Base-by-base conservation (phyloP, 2,113 vertebrate species). In the Pleuronectes platessa region DNA sequence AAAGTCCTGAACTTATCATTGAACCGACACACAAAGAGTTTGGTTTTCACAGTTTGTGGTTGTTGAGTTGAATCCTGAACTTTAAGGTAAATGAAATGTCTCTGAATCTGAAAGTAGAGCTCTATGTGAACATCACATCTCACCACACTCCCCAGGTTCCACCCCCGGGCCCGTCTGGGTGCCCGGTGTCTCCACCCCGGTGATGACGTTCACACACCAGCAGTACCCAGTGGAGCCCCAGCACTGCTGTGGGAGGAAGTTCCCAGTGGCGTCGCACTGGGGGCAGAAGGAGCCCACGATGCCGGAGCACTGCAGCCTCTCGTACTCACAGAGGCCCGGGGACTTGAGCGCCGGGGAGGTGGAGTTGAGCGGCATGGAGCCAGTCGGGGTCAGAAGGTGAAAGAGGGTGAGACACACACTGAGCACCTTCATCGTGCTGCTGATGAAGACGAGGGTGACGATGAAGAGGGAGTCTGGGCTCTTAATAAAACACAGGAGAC, bases 211-310 rank as follows among this genome's bases (percentile, higher is more conserved):
- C 4, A 90, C 89, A 1, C 71, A 79, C 83, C 86, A 90, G 81
- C 85, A 89, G 72, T 20, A 61, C 0, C 76, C 81, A 0, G 68
- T 69, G 0, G 76, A 73, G 0, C 0, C 2, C 0, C 0, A 86
- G 65, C 86, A 90, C 81, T 90, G 88, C 54, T 14, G 24, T 0
- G 78, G 76, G 0, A 68, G 26, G 73, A 80, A 89, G n/a, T 89
- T 71, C 5, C 89, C 85, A 0, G 58, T 0, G 0, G 0, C 0
- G 35, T 82, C 83, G 11, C 89, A 86, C 74, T 58, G 20, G 0
- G 82, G 89, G 47, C 82, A 14, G 31, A 49, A 85, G 0, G 1
- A 4, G 0, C 79, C 81, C 1, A 2, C 0, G 0, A 0, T 0
- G 12, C 4, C 0, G 2, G 1, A 0, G 15, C 26, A 35, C 1